phyloP scores from a whole-genome alignment of 2,113 vertebrate genomes.

The Fulica atra region DNA sequence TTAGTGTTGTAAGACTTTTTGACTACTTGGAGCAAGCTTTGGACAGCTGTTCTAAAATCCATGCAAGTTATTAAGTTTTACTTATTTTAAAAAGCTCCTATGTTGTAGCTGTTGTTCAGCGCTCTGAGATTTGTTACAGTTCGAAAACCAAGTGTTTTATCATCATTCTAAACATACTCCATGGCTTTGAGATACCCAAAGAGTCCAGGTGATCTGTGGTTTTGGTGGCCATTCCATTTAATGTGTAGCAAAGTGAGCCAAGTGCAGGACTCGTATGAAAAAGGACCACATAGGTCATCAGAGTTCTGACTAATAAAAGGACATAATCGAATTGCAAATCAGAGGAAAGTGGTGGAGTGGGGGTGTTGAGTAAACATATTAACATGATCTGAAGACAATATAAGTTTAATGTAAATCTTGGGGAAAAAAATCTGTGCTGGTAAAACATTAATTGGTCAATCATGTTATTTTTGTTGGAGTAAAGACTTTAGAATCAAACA shows the following conservation, averaged over 20 bases:
- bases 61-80: neutral
- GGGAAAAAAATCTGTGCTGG: neutral
- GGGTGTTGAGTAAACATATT: neutral
- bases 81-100: neutral
- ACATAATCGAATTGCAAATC: neutral
- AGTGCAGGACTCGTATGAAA: neutral
- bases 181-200: neutral
- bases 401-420: neutral
- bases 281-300: neutral
- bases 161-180: neutral
- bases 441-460: neutral
- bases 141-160: neutral
- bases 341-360: accelerated
- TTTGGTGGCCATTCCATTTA: neutral
- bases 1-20: conserved; percentile 25
- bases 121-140: neutral
- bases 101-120: neutral
- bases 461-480: neutral
- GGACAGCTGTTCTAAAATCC: conserved; percentile 46
- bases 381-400: neutral
- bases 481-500: neutral
- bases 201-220: accelerated
- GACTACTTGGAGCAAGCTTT: conserved; percentile 43
- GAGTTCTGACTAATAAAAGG: neutral
- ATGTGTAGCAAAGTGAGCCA: neutral